These are phyloP conservation scores for Cairina moschata DNA, from an alignment of 2,113 vertebrate species.

Conservation along the genomic window DNA sequence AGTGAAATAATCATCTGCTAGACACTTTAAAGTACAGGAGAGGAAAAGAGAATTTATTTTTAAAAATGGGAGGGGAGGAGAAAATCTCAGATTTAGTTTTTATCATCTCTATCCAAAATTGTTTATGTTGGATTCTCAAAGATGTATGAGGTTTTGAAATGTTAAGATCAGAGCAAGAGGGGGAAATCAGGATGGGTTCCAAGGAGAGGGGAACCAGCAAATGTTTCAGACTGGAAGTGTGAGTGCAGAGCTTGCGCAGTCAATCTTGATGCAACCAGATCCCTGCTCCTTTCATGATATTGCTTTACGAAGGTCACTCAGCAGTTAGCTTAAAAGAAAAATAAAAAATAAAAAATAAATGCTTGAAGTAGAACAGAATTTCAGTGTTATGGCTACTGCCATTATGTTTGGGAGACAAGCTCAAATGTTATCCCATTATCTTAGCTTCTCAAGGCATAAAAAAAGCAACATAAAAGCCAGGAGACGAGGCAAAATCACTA, in stretches of 20 bases:
- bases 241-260: neutral
- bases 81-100: neutral
- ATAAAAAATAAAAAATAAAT: neutral
- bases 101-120: neutral
- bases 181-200: accelerated
- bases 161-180: neutral
- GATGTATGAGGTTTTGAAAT: neutral
- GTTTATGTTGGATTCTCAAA: neutral
- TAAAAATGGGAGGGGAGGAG: neutral
- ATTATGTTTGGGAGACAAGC: neutral
- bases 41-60: neutral
- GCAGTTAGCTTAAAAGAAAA: neutral
- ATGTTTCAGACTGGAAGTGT: neutral
- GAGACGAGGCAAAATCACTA: neutral
- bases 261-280: neutral
- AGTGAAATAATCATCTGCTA: neutral
- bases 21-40: neutral
- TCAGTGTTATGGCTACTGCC: neutral
- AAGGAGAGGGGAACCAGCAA: neutral
- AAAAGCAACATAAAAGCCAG: neutral
- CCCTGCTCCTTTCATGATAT: neutral
- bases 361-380: neutral
- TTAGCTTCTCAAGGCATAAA: neutral
- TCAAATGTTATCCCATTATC: neutral
- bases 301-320: neutral